Base-by-base conservation (phyloP, 2,888 invertebrate genomes). In the Sinopyrophorus schimmeli region DNA sequence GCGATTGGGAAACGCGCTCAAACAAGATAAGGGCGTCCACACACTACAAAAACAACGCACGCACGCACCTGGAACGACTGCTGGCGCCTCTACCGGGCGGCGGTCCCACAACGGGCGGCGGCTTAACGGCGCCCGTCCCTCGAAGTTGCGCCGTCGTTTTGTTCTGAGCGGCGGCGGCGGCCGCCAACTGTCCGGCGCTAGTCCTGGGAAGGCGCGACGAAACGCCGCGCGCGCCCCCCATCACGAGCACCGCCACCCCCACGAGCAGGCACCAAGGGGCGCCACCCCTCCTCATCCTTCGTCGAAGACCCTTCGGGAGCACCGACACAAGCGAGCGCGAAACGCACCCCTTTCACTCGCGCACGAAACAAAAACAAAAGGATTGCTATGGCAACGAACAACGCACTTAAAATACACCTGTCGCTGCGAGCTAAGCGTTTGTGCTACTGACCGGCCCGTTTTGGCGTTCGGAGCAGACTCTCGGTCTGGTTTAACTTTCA, bases 191-290 rank as follows among this genome's bases (percentile, higher is more conserved):
- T 58, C 74, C 80, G 58, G 82, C 78, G 66, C 83, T 79, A 57
- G 83, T 77, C 55, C 82, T 74, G 38, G 83, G 80, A 51, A 80
- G 70, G 30, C 80, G 74, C 57, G 79, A 71, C 61, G 80, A 68
- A 59, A 71, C 62, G 72, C 69, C 64, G 68, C 71, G 59, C 72
- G 75, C 63, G 74, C 75, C 57, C 75, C 72, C 62, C 42, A 59
- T 58, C 31, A 41, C 53, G 47, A 57, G 63, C 58, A 63, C 47
- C 46, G 56, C 59, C 46, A 56, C 56, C 37, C 60, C 50, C 43
- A 55, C 58, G 59, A 69, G 60, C 57, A 71, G 64, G 58, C 61
- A 66, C 70, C 68, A 62, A 55, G 54, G 59, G 65, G 63, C 62
- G 62, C 69, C 58, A 65, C 63, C 62, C 62, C 70, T 68, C 60